Percentiles rank a stretch among this genome's conserved stretches.
Evolutionary conservation across 92 coral and sea anemone genomes (phyloP).

Genomic region (Paramuricea clavata): DNA sequence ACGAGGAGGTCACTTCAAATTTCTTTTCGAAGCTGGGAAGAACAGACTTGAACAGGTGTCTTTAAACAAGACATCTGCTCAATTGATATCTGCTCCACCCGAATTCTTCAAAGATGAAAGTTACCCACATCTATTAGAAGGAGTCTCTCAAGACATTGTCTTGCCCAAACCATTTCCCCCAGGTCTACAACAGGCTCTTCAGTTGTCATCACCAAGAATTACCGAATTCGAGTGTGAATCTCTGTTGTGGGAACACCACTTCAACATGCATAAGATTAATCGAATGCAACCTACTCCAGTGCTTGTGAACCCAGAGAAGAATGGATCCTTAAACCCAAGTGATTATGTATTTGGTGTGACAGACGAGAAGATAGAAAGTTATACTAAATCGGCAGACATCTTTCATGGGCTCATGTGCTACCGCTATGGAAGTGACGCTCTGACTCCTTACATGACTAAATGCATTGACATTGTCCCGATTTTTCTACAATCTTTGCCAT

Average conservation of each 20-base stretch:
- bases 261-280: conserved; percentile 59
- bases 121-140: conserved; percentile 55
- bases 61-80: conserved; percentile 40
- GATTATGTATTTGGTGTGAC: conserved; percentile 55
- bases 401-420: conserved; percentile 55
- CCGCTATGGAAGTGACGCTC: conserved; percentile 45
- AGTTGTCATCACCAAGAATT: conserved; percentile 38
- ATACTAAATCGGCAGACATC: conserved; percentile 51
- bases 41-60: conserved; percentile 55
- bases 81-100: conserved; percentile 57
- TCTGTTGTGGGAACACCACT: conserved; percentile 59
- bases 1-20: conserved; percentile 42
- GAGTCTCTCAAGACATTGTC: conserved; percentile 27
- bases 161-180: conserved; percentile 39
- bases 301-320: background rate
- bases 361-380: conserved; percentile 25
- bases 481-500: conserved; percentile 58
- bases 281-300: conserved; percentile 67
- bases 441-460: conserved; percentile 48
- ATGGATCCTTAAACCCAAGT: conserved; percentile 31
- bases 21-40: conserved; percentile 42
- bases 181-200: conserved; percentile 49
- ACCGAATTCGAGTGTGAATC: conserved; percentile 33
- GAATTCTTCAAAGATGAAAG: conserved; percentile 1
- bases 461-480: conserved; percentile 59